Evolutionary conservation across 2,797 vertebrate species (phyloP).

Genomic region (Crenichthys baileyi): DNA sequence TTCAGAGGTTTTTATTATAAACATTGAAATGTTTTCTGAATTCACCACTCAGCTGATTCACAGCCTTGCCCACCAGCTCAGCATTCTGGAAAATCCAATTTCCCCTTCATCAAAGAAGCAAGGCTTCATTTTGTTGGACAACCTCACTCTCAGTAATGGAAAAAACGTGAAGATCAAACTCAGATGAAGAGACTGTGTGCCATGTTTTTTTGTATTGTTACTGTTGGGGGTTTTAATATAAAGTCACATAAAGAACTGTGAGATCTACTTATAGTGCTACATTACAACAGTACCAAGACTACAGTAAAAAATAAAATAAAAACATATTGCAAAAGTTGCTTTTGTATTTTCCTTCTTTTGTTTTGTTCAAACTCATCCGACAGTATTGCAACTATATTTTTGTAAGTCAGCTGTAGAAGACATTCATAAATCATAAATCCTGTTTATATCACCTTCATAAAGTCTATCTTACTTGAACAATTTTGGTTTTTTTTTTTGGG

Average conservation of each 20-base stretch:
- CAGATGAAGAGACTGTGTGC: constrained; percentile 19
- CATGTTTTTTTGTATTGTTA: constrained; percentile 23
- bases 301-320: not conserved
- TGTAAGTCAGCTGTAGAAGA: not conserved
- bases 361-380: not conserved
- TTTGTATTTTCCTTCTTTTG: not conserved
- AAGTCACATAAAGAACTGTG: constrained; percentile 24
- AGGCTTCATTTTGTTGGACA: constrained; percentile 49
- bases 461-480: not conserved
- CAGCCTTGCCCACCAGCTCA: constrained; percentile 12
- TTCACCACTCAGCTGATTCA: constrained; percentile 6
- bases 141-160: constrained; percentile 28
- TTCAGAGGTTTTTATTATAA: constrained; percentile 28
- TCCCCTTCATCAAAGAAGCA: constrained; percentile 51
- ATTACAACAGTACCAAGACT: constrained; percentile 1
- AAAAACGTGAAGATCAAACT: constrained; percentile 53
- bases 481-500: no score
- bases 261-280: constrained; percentile 17
- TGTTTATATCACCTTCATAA: not conserved
- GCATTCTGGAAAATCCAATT: constrained; percentile 50
- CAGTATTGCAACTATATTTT: not conserved
- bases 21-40: constrained; percentile 51
- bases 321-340: not conserved
- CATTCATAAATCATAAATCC: not conserved
- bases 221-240: constrained; percentile 20